Evolutionary conservation across 2,797 vertebrate species (phyloP).

Genomic region (Sylvilagus floridanus): DNA sequence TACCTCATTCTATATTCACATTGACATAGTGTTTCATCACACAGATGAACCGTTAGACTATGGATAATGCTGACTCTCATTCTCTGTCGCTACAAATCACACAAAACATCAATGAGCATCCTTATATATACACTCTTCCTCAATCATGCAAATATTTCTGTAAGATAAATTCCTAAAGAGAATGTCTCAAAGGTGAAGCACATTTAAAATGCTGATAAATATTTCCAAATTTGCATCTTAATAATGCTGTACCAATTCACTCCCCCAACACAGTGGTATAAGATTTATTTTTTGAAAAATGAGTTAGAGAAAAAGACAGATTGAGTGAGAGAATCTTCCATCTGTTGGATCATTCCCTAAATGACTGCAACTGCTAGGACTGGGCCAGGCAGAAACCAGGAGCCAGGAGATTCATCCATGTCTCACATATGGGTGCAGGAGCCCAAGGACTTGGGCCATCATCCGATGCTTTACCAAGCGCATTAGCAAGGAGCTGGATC

Average conservation of each 20-base stretch:
- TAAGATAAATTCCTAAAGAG: not conserved
- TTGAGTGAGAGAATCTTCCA: too few relatives aligned
- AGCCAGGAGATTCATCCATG: too few relatives aligned
- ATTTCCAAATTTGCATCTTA: not conserved
- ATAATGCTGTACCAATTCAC: not conserved
- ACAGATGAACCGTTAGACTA: not conserved
- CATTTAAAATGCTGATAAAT: conserved; percentile 22
- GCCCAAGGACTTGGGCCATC: too few relatives aligned
- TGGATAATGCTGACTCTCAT: not conserved
- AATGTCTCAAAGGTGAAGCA: not conserved
- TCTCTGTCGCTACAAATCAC: not conserved
- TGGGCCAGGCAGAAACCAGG: too few relatives aligned
- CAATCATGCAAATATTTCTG: not conserved
- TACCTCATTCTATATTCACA: conserved; percentile 30
- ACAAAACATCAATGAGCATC: not conserved
- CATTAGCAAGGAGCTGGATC: too few relatives aligned
- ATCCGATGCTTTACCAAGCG: too few relatives aligned
- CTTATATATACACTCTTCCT: not conserved
- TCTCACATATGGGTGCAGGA: too few relatives aligned
- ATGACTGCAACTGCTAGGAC: too few relatives aligned
- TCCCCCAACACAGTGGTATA: not conserved
- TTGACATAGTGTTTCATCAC: not conserved
- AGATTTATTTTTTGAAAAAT: not conserved
- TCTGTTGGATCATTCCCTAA: too few relatives aligned
- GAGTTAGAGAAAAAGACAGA: too few relatives aligned